These are phyloP conservation scores for Stylophora pistillata DNA, from an alignment of 64 coral and sea anemone genomes.

Conservation along the genomic window DNA sequence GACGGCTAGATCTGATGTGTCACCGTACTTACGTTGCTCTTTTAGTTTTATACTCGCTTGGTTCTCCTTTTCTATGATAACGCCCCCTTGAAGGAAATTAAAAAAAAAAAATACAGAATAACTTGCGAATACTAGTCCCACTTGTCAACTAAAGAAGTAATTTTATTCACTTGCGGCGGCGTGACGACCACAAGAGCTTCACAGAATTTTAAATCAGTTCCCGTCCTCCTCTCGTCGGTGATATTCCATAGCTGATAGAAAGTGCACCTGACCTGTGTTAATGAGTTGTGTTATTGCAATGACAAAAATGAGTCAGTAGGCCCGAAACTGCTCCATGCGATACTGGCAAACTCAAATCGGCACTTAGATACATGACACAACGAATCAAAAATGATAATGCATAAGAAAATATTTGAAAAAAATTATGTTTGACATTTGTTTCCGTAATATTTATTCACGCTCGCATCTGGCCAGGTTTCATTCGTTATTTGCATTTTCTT, in stretches of 20 bases:
- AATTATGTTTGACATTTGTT: neutral
- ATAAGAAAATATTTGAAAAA: neutral
- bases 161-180: neutral
- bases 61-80: too few relatives aligned
- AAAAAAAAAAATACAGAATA: neutral
- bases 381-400: neutral
- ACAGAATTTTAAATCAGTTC: neutral
- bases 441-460: neutral
- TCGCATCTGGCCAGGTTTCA: neutral
- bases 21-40: too few relatives aligned
- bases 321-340: neutral
- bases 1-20: too few relatives aligned
- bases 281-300: neutral
- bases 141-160: neutral
- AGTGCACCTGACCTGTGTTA: neutral
- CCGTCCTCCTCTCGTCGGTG: neutral
- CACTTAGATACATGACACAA: neutral
- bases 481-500: neutral
- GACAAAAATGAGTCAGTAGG: neutral
- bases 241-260: neutral
- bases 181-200: neutral
- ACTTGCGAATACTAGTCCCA: neutral
- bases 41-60: too few relatives aligned
- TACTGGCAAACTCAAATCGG: neutral
- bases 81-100: too few relatives aligned